phyloP scores from a whole-genome alignment of 2,888 invertebrate genomes.

The Gymnosoma rotundatum region DNA sequence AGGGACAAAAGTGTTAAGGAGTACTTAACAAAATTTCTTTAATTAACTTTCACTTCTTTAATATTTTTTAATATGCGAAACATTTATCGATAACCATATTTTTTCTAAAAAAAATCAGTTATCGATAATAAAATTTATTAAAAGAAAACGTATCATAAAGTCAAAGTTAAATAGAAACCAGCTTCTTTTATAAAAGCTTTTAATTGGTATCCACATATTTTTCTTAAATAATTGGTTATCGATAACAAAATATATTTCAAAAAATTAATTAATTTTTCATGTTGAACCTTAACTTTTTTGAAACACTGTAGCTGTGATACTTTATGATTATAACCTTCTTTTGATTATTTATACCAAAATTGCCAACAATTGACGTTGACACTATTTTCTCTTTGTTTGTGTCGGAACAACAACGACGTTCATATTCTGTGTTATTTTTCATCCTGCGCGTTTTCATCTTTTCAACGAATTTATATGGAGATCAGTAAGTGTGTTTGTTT shows the following conservation, averaged over 20 bases:
- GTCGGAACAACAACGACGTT: constrained; percentile 34
- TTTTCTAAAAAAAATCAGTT: background rate
- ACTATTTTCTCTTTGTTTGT: constrained; percentile 69
- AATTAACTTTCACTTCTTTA: too few relatives aligned
- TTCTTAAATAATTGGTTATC: background rate
- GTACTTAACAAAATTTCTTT: too few relatives aligned
- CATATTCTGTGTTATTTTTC: constrained; percentile 50
- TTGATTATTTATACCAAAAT: constrained; percentile 66
- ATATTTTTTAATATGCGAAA: background rate
- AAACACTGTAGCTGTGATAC: constrained; percentile 27
- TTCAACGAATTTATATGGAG: constrained; percentile 12
- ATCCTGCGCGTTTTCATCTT: constrained; percentile 40
- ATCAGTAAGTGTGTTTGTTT: constrained; percentile 5
- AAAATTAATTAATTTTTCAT: too few relatives aligned
- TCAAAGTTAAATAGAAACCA: background rate
- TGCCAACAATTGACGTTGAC: constrained; percentile 74
- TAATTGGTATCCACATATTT: too few relatives aligned
- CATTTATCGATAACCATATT: background rate
- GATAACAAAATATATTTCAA: too few relatives aligned
- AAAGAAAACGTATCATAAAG: background rate
- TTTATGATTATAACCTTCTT: constrained; percentile 56
- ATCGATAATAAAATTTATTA: background rate
- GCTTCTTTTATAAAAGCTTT: background rate
- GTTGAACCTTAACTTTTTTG: background rate
- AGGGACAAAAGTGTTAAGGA: background rate